A percentile compares a stretch with the other conserved stretches of the same genome.
Conservation (phyloP, 37 sponge, comb jelly and placozoan genomes). For the Aplysina aerophoba region DNA sequence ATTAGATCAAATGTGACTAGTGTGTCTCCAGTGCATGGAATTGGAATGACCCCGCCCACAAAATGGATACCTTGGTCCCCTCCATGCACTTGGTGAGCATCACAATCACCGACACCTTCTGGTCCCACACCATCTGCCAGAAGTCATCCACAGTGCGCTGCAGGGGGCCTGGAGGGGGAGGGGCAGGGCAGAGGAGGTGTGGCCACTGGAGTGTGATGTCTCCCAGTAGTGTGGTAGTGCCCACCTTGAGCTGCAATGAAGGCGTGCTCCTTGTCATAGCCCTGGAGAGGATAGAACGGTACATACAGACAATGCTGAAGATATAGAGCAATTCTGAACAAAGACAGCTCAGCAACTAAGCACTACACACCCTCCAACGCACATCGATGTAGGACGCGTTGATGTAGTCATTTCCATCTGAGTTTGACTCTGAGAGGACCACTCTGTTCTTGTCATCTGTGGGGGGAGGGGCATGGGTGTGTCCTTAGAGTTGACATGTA, state of each 20-base stretch:
- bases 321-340: too few relatives aligned
- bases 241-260: constrained; percentile 24
- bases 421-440: not conserved
- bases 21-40: too few relatives aligned
- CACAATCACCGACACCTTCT: not conserved
- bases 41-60: too few relatives aligned
- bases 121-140: constrained; percentile 34
- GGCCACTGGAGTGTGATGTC: too few relatives aligned
- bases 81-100: constrained; percentile 24
- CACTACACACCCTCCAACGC: too few relatives aligned
- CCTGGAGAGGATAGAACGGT: not conserved
- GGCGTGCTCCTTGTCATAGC: not conserved
- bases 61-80: constrained; percentile 3
- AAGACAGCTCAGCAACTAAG: too few relatives aligned
- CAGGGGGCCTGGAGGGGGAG: constrained; percentile 16
- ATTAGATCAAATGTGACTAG: too few relatives aligned
- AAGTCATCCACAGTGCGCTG: constrained; percentile 27
- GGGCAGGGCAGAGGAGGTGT: too few relatives aligned
- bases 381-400: constrained; percentile 28
- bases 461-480: not conserved
- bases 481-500: not conserved
- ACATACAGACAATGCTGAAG: too few relatives aligned
- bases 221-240: not conserved
- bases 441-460: constrained; percentile 29
- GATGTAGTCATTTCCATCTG: constrained; percentile 37